phyloP scores from a whole-genome alignment of 2,888 invertebrate genomes.

The Sericinus montela region DNA sequence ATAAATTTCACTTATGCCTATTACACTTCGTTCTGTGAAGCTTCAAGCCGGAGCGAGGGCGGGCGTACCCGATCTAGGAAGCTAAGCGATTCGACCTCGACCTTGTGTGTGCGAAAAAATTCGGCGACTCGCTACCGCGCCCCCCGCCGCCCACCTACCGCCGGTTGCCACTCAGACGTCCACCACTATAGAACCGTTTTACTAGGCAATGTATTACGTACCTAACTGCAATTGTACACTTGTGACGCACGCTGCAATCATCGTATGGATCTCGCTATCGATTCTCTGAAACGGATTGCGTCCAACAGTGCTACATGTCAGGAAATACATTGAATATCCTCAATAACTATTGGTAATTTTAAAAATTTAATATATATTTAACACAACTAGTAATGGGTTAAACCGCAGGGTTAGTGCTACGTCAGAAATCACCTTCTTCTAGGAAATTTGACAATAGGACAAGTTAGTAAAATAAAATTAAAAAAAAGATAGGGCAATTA shows the following conservation, averaged over 20 bases:
- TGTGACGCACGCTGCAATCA: conserved; percentile 11
- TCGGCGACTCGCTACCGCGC: conserved; percentile 45
- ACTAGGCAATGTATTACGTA: conserved; percentile 12
- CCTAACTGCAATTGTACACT: conserved; percentile 4
- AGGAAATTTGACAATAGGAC: no score
- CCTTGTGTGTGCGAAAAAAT: conserved; percentile 73
- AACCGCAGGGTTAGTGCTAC: no score
- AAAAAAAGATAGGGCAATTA: no score
- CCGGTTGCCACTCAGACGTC: conserved; percentile 22
- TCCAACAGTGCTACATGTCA: no score
- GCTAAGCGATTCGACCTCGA: conserved; percentile 71
- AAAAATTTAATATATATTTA: no score
- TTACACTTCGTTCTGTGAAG: no score
- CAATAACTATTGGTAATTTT: no score
- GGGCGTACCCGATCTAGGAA: conserved; percentile 66
- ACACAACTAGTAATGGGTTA: no score
- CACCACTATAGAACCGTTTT: conserved; percentile 14
- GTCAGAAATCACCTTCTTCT: no score
- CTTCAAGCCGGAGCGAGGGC: conserved; percentile 27
- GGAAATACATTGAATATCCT: no score
- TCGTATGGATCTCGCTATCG: conserved; percentile 8
- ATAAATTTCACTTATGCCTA: no score
- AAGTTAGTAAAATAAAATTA: no score
- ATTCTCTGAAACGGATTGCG: conserved; percentile 4
- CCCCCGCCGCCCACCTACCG: conserved; percentile 27